Evolutionary conservation across 1,140 invertebrate genomes (phyloP), one percentile per base, ranked within the genome.

Genomic region (Orius laevigatus): DNA sequence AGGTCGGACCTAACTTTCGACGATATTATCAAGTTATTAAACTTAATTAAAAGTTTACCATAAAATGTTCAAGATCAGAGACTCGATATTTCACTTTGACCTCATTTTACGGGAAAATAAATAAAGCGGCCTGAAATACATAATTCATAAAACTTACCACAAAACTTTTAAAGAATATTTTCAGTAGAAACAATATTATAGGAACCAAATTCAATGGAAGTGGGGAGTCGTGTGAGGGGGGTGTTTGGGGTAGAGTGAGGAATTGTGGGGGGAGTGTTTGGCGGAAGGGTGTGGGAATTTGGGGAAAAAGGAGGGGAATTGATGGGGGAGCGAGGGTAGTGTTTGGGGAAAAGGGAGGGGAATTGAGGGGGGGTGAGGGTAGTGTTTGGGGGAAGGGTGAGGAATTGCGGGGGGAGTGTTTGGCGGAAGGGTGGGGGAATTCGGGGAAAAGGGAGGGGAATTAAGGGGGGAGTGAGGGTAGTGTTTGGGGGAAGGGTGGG

Each of bases 361-460:
- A 31, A 12, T 40, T 49, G 12, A 32, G 19, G 12, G 32, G 32
- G 41, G 33, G 42, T 44, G 38, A 49, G 32, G 15, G n/a, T n/a
- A 41, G 40, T 16, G 15, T 6, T 6, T 46, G 14, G 33, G 40
- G 25, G 31, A 40, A 32, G 14, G 34, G 34, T 9, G 34, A 20
- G 15, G 25, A 32, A 12, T n/a, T 43, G 14, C 10, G 19, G 34
- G 16, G 44, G 39, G 25, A 25, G 34, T 25, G n/a, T n/a, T 12
- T n/a, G 31, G 31, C n/a, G 16, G 45, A 48, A 16, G 16, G 35
- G 25, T 25, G 32, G 31, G 15, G 45, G 18, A 31, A 36, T 25
- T 48, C 16, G 19, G 44, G 44, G 49, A 19, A 35, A 39, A 33
- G 32, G 34, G 12, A 34, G 44, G 32, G 33, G 32, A 19, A 34